Conservation (phyloP, 2,113 vertebrate genomes). For the Felis chaus region DNA sequence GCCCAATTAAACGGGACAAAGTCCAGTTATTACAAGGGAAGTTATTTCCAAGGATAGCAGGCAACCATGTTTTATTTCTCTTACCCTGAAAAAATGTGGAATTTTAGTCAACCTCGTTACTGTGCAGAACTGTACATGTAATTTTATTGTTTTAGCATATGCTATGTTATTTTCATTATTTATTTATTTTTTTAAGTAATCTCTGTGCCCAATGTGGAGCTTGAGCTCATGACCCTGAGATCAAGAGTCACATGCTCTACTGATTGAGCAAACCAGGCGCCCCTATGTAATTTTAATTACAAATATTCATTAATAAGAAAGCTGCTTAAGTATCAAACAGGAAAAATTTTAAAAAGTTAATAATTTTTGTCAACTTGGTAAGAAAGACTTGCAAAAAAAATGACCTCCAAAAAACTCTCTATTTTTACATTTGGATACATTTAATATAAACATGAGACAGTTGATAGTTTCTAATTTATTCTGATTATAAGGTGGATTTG, state of each 20-base stretch:
- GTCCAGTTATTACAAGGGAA: too few relatives aligned
- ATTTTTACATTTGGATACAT: background rate
- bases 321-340: background rate
- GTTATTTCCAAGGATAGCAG: background rate
- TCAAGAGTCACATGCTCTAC: background rate
- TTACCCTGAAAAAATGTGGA: background rate
- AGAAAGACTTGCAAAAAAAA: background rate
- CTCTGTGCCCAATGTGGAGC: background rate
- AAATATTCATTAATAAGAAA: background rate
- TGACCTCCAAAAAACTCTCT: background rate
- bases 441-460: background rate
- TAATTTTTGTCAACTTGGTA: background rate
- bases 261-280: background rate
- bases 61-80: background rate
- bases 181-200: background rate
- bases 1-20: background rate
- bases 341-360: background rate
- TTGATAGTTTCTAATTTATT: background rate
- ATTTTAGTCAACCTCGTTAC: background rate
- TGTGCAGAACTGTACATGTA: background rate
- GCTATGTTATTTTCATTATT: background rate
- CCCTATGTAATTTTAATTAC: background rate
- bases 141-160: background rate
- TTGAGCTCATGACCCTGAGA: background rate
- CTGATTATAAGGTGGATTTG: background rate